Evolutionary conservation across 2,888 invertebrate genomes (phyloP).

Genomic region (Nebria brevicollis): DNA sequence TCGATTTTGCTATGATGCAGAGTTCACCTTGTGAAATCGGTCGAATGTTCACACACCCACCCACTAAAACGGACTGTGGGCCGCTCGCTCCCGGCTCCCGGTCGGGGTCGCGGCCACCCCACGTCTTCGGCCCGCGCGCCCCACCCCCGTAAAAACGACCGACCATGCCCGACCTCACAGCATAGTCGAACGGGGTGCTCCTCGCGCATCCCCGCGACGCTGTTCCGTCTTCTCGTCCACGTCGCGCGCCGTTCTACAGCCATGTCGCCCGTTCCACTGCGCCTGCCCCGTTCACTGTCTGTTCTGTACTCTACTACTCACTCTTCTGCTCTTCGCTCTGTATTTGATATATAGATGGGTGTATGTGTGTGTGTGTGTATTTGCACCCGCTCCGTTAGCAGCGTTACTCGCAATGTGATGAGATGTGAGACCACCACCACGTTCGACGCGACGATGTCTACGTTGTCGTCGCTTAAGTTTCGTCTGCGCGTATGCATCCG

Average conservation of each 20-base stretch:
- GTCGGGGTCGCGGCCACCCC: slow-evolving; percentile 58
- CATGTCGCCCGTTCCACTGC: slow-evolving; percentile 20
- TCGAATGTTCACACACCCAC: slow-evolving; percentile 50
- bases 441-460: slow-evolving; percentile 3
- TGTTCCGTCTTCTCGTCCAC: slow-evolving; percentile 13
- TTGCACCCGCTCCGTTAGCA: not conserved
- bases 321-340: not conserved
- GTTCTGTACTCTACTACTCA: not conserved
- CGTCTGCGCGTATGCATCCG: slow-evolving; percentile 13
- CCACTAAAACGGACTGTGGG: slow-evolving; percentile 53
- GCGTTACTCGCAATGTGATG: not conserved
- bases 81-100: slow-evolving; percentile 47
- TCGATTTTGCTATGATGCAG: slow-evolving; percentile 5
- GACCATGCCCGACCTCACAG: slow-evolving; percentile 24
- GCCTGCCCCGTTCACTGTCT: slow-evolving; percentile 16
- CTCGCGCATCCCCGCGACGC: slow-evolving; percentile 21
- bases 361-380: not conserved
- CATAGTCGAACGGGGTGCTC: slow-evolving; percentile 9
- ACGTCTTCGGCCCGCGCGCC: slow-evolving; percentile 56
- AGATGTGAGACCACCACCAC: slow-evolving; percentile 9
- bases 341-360: not conserved
- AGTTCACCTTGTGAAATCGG: slow-evolving; percentile 33
- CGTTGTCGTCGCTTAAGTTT: not conserved
- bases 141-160: slow-evolving; percentile 43
- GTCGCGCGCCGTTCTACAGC: slow-evolving; percentile 17